A percentile compares a stretch with the other conserved stretches of the same genome.
Evolutionary conservation across 2,888 invertebrate genomes (phyloP).

Genomic region (Thumatha senex): DNA sequence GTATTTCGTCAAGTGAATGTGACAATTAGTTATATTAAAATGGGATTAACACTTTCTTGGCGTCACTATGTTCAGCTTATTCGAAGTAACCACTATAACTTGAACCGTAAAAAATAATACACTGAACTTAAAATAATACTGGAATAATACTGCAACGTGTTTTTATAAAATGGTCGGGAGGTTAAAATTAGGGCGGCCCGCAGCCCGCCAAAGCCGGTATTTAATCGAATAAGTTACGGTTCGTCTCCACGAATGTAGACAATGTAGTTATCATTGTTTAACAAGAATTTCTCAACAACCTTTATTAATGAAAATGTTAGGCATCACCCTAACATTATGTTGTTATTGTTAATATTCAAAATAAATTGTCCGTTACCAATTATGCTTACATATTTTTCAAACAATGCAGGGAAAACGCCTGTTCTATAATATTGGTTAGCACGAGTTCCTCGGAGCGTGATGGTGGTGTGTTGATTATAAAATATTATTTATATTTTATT

Average conservation of each 20-base stretch:
- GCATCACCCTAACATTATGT: constrained; percentile 45
- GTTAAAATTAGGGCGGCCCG: constrained; percentile 62
- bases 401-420: constrained; percentile 27
- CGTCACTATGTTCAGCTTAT: constrained; percentile 54
- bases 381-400: constrained; percentile 22
- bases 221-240: constrained; percentile 81
- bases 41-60: constrained; percentile 70
- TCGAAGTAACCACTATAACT: constrained; percentile 37
- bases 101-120: constrained; percentile 22
- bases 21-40: constrained; percentile 76
- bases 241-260: constrained; percentile 69
- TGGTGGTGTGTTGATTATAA: neutral
- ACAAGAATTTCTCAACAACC: constrained; percentile 51
- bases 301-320: constrained; percentile 65
- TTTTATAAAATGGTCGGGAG: constrained; percentile 32
- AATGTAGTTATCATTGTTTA: constrained; percentile 68
- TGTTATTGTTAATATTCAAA: constrained; percentile 34
- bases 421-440: constrained; percentile 7
- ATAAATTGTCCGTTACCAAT: constrained; percentile 55
- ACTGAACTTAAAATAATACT: neutral
- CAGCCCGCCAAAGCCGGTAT: constrained; percentile 55
- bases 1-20: constrained; percentile 54
- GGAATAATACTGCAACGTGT: constrained; percentile 17
- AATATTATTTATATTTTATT: constrained; percentile 4
- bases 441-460: constrained; percentile 32